Conservation (phyloP, 2,888 invertebrate genomes). For the Neria commutata region DNA sequence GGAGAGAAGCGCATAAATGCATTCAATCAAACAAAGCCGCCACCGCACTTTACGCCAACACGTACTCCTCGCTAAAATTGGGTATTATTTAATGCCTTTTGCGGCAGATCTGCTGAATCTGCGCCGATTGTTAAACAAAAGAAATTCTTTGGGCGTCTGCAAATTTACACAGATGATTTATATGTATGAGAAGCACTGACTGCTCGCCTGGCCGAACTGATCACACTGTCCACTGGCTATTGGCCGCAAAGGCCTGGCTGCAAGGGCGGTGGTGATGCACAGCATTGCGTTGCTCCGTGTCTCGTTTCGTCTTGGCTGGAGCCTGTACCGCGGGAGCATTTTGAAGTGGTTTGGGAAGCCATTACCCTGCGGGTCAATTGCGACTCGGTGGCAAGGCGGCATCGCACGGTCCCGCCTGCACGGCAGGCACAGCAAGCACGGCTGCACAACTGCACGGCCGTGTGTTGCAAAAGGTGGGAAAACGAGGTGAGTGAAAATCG, state of each 20-base stretch:
- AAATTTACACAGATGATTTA: slow-evolving; percentile 56
- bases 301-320: not conserved
- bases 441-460: not conserved
- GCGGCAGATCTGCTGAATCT: not conserved
- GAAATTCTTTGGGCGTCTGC: slow-evolving; percentile 47
- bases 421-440: too few species aligned
- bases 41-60: slow-evolving; percentile 1
- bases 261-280: not conserved
- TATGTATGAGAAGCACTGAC: slow-evolving; percentile 34
- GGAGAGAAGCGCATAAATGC: not conserved
- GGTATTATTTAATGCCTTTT: not conserved
- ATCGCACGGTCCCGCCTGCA: not conserved
- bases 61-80: not conserved
- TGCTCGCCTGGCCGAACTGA: too few species aligned
- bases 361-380: not conserved
- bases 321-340: not conserved
- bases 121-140: slow-evolving; percentile 34
- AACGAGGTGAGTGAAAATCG: slow-evolving; percentile 2
- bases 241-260: too few species aligned
- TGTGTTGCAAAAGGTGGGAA: not conserved
- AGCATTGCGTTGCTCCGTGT: too few species aligned
- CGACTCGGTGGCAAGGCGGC: too few species aligned
- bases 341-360: not conserved
- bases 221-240: too few species aligned
- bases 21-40: not conserved